Conservation (phyloP, 2,888 invertebrate species). For the Thymelicus sylvestris region DNA sequence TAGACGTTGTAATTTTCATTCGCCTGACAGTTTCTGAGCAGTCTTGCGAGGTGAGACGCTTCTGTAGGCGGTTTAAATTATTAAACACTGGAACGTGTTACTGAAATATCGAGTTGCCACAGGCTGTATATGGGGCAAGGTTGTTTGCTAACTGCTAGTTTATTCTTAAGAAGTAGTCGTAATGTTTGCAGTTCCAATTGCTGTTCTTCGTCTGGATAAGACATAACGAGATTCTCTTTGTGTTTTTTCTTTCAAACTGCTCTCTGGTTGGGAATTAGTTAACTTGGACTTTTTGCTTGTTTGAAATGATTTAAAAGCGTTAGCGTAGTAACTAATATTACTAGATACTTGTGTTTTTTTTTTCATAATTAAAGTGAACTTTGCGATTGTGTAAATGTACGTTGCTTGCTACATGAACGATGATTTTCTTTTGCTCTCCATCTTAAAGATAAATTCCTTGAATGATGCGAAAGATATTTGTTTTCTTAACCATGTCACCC, state of each 20-base stretch:
- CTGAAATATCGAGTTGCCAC: conserved; percentile 29
- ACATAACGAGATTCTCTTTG: conserved; percentile 19
- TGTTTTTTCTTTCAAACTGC: background rate
- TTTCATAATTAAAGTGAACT: too few species aligned
- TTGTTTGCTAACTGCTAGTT: conserved; percentile 42
- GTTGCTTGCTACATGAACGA: too few species aligned
- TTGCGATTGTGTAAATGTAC: too few species aligned
- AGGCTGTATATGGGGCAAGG: conserved; percentile 49
- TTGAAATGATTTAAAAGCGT: background rate
- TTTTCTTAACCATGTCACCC: too few species aligned
- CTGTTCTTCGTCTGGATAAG: conserved; percentile 20
- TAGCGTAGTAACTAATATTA: too few species aligned
- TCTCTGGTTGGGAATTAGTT: conserved; percentile 13
- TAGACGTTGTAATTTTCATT: conserved; percentile 38
- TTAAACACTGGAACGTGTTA: conserved; percentile 46
- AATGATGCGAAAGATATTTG: too few species aligned
- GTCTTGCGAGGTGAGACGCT: conserved; percentile 13
- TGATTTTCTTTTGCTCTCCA: too few species aligned
- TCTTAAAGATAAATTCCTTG: too few species aligned
- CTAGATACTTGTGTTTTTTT: too few species aligned
- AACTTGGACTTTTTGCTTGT: background rate
- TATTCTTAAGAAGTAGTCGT: conserved; percentile 26
- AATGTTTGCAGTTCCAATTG: conserved; percentile 31
- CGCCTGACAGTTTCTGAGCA: conserved; percentile 46
- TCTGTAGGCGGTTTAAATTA: conserved; percentile 56